Evolutionary conservation across 2,888 invertebrate species (phyloP), one percentile per base, ranked within the genome.

Genomic region (Cyrtodaria siliqua): DNA sequence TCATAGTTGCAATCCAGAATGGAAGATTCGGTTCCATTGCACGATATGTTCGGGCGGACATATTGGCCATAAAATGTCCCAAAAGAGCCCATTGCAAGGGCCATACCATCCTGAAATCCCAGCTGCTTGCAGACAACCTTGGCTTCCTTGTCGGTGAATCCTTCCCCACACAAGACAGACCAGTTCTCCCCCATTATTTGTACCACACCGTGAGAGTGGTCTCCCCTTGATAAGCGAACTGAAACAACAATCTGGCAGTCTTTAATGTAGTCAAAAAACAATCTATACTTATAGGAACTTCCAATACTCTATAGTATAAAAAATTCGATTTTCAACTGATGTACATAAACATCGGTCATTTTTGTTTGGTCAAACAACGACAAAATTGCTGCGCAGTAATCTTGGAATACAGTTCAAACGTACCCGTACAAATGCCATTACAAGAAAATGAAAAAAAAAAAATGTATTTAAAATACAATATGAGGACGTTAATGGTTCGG

Each of bases 161-260:
- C 87, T 50, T 86, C 86, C 0, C 86, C 87, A 82, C 90, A 90
- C 1, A 89, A 59, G 0, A 86, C 81, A 1, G 82, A 80, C 88
- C 88, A 88, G n/a, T 81, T 83, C 49, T 86, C 77, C 24, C 63
- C 60, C 82, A 79, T 79, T 1, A 89, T 79, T 52, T 84, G 82
- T 0, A 88, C 84, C 14, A 87, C 83, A 24, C 89, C 89, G 49
- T 87, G 82, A 20, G 85, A 83, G 63, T 86, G 84, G 49, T 86
- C 84, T 57, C 87, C 88, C 33, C 79, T 68, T 1, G 77, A 78
- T 42, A 87, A 67, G 23, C 85, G 70, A 6, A 87, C 84, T 87
- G 63, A 44, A 44, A 55, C 3, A 27, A 9, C n/a, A 60, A 14
- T 44, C 49, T 24, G 14, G 47, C 23, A 8, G n/a, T 12, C 40